Evolutionary conservation across 2,113 vertebrate genomes (phyloP), one percentile per base, ranked within the genome.

Genomic region (Pseudopodoces humilis): DNA sequence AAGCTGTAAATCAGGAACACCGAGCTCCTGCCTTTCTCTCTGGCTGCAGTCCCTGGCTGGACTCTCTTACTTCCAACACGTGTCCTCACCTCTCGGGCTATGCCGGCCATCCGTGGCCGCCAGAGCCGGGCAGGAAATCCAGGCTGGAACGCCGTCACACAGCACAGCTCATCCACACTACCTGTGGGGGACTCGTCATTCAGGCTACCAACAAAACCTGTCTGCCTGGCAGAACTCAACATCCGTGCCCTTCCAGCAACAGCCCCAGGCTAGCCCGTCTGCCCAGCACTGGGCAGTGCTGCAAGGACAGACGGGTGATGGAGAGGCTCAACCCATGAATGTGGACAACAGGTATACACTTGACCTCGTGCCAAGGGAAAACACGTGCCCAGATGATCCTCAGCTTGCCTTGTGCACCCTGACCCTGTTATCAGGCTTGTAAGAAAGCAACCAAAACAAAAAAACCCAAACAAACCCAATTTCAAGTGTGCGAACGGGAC

Each of bases 201-300:
- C 80, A 59, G 60, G 69, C 83, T 64, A 33, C 94, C 86, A 71
- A 92, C 94, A 81, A 67, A 97, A 97, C 96, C 94, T 20, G 95
- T 94, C 83, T 78, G 79, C 95, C 92, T 77, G 86, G 92, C 86
- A 94, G 52, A 94, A 91, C 94, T 20, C 91, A 62, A 56, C 86
- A 83, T 19, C 80, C 3, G 0, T 90, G 72, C 86, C 92, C 92
- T 92, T 88, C 94, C 3, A 97, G 96, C 94, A 92, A 90, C 60
- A 92, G 92, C 95, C 91, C 60, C 69, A 20, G 91, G 96, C 86
- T 58, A 94, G 92, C 70, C 87, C n/a, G 90, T 94, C 92, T 93
- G 94, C 83, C 92, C 92, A 84, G 92, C 50, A 21, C 74, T 0
- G 7, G 87, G 87, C 92, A 92, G 84, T 0, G 0, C 68, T 55